Base-by-base conservation (phyloP, 2,888 invertebrate genomes). In the Agrotis ipsilon region DNA sequence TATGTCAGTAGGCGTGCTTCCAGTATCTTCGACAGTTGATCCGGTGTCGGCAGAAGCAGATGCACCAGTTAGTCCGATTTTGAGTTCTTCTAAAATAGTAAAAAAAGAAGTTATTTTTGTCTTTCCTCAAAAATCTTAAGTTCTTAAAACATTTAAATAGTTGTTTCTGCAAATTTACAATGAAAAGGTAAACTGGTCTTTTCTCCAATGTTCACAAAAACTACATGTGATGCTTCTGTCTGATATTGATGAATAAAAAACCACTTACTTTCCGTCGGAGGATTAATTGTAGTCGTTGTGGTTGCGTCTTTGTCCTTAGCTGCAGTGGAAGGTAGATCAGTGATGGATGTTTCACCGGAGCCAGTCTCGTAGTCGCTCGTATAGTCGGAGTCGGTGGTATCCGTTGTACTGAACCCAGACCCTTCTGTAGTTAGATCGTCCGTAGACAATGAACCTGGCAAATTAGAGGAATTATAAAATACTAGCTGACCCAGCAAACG, bases 401-500 rank as follows among this genome's bases (percentile, higher is more conserved):
- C 64, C 13, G 58, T 39, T 16, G 68, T 27, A 32, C 49, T 39
- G 24, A 70, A 63, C 16, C 78, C 78, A 18, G 78, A 78, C 6
- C 76, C 76, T 27, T 80, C 60, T 19, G 52, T 65, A 4, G 52
- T 58, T 18, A 62, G 4, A n/a, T 64, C 61, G 4, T 78, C 78
- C 16, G 68, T 62, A n/a, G 61, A 19, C 13, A 72, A 57, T 0
- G 61, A 32, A 59, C 45, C 80, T 77, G 51, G n/a, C 24, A 54
- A 39, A 43, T 2, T 7, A 27, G 9, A 24, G 6, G n/a, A 16
- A 58, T 18, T 9, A 39, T 43, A 21, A 46, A 51, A 51, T 24
- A 32, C 18, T 27, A 27, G 27, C 27, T n/a, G 27, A 6, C 27
- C 27, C 27, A 6, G 27, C 6, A 27, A n/a, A n/a, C 27, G 27